Percentiles rank a stretch among this genome's conserved stretches.
Evolutionary conservation across 37 sponge, comb jelly and placozoan genomes (phyloP).

Genomic region (Eunapius fragilis): DNA sequence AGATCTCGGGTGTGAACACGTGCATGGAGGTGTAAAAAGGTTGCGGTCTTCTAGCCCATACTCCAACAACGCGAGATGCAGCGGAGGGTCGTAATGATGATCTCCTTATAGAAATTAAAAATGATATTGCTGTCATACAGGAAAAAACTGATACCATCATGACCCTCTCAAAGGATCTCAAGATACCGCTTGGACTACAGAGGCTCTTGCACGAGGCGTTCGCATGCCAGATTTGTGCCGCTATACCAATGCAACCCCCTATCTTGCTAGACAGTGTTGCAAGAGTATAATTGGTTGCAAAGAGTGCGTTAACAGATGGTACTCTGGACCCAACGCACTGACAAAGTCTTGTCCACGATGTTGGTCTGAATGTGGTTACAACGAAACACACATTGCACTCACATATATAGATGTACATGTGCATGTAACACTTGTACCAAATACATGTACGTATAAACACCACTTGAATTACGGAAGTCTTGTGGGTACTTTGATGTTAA

Average conservation of each 20-base stretch:
- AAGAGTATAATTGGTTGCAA: slow-evolving; percentile 22
- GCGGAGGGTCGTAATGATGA: background rate
- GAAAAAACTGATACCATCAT: background rate
- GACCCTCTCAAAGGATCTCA: background rate
- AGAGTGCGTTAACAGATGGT: slow-evolving; percentile 22
- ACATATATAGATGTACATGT: too few species aligned
- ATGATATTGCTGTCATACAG: too few species aligned
- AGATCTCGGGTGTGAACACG: background rate
- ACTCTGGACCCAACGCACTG: background rate
- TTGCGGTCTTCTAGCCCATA: too few species aligned
- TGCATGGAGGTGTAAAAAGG: too few species aligned
- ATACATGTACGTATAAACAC: too few species aligned
- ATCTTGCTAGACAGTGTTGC: slow-evolving; percentile 16
- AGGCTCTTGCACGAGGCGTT: slow-evolving; percentile 4
- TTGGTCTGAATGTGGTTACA: background rate
- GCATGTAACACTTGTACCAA: too few species aligned
- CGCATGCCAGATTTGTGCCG: background rate
- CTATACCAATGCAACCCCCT: slow-evolving; percentile 1
- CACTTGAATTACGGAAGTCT: too few species aligned
- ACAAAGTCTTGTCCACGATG: slow-evolving; percentile 16
- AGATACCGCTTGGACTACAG: background rate
- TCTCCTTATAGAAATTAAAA: background rate
- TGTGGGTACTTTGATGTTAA: too few species aligned
- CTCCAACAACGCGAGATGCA: too few species aligned
- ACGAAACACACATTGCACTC: background rate